Conservation (phyloP, 2,113 vertebrate species). For the Cochlearius cochlearius region DNA sequence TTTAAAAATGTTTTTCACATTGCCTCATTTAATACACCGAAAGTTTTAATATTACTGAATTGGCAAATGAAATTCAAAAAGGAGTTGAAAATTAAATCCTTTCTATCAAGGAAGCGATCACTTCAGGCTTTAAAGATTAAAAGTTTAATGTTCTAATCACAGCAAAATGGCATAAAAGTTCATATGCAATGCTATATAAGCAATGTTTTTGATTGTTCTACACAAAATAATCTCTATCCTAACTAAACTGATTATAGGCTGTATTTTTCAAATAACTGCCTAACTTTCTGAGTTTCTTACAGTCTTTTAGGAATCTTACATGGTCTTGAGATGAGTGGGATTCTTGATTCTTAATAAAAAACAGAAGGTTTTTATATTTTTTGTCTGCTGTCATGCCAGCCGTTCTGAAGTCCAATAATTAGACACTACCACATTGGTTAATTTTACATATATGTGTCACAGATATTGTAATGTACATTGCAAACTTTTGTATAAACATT, state of each 20-base stretch:
- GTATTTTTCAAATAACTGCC: background rate
- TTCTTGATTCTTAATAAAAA: background rate
- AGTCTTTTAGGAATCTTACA: background rate
- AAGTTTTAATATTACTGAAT: constrained; percentile 22
- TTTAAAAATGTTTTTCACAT: constrained; percentile 22
- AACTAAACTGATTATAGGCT: background rate
- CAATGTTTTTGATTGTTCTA: background rate
- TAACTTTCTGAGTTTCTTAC: background rate
- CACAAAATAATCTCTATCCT: background rate
- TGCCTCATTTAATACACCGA: background rate
- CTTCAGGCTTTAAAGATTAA: constrained; percentile 41
- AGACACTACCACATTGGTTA: background rate
- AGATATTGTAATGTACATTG: background rate
- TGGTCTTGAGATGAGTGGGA: background rate
- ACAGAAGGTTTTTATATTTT: background rate
- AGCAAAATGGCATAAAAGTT: constrained; percentile 39
- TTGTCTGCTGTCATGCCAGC: background rate
- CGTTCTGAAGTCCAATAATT: background rate
- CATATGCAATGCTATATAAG: background rate
- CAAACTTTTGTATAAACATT: background rate
- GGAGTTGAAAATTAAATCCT: background rate
- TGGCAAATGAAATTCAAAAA: constrained; percentile 30
- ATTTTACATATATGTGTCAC: background rate
- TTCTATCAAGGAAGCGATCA: constrained; percentile 13
- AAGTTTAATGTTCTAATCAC: constrained; percentile 40